Conservation (phyloP, 1,140 invertebrate species). For the Trichoplusia ni region DNA sequence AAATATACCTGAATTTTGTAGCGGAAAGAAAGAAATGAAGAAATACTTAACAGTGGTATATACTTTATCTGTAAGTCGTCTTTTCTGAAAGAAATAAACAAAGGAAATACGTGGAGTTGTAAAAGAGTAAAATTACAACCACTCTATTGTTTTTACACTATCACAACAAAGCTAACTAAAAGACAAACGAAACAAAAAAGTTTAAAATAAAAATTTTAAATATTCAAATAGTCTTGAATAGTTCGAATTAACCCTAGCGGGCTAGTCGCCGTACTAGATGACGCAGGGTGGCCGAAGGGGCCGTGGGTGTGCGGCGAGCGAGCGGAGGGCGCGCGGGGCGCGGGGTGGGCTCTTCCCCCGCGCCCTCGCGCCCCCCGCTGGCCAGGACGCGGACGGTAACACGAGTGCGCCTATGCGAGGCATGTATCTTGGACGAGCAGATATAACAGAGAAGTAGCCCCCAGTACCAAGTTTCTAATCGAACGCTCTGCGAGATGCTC, state of each 20-base stretch:
- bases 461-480: constrained; percentile 70
- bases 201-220: constrained; percentile 64
- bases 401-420: constrained; percentile 80
- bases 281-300: constrained; percentile 61
- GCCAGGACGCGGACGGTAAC: constrained; percentile 75
- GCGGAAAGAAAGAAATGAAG: too few relatives aligned
- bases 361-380: constrained; percentile 44
- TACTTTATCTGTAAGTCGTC: too few relatives aligned
- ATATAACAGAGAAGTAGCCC: constrained; percentile 81
- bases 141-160: neutral
- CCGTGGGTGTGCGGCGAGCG: constrained; percentile 36
- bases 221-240: constrained; percentile 73
- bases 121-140: neutral
- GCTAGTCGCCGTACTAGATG: constrained; percentile 71
- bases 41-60: neutral
- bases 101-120: too few relatives aligned
- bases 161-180: neutral
- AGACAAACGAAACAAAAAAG: constrained; percentile 22
- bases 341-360: constrained; percentile 33
- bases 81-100: too few relatives aligned
- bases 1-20: too few relatives aligned
- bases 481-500: constrained; percentile 47
- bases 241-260: constrained; percentile 78
- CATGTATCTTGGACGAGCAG: constrained; percentile 80
- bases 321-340: constrained; percentile 34